Base-by-base conservation (phyloP, 2,888 invertebrate genomes). In the Acronicta alni region DNA sequence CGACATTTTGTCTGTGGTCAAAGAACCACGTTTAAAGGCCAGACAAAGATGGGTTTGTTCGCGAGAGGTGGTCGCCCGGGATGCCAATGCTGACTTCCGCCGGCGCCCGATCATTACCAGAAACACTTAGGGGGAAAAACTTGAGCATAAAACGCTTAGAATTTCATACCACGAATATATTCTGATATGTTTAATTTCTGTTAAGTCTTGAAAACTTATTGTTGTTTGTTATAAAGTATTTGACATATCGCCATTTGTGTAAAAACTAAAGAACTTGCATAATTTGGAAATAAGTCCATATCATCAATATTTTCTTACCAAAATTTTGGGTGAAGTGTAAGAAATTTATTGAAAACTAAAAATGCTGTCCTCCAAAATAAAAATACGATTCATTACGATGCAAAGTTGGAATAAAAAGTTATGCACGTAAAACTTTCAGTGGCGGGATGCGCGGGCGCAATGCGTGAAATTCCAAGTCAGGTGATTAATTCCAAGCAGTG, bases 41-140 rank as follows among this genome's bases (percentile, higher is more conserved):
- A 75, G 78, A 89, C 89, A 88, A 84, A 72, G 82, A 81, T 72
- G 74, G 76, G 75, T 75, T 79, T 89, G 86, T 89, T 79, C 79
- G 71, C 51, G 60, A 61, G 82, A 88, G 90, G 88, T 88, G 86
- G 88, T 84, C 88, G 88, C 83, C 85, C 87, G 82, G 85, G 79
- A 83, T 80, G 84, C 82, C 86, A 83, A 87, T 88, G 83, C 73
- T 70, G 67, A 83, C 89, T 89, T 93, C 93, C 93, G 92, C 89
- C 93, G 93, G 92, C 92, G 91, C 84, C 89, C 87, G 81, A 81
- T 83, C 87, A 88, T 86, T 88, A 86, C 88, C 87, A 90, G 86
- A 85, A 87, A 87, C 89, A 87, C 85, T 90, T 86, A 88, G 77
- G 67, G 74, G 80, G 78, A 80, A 85, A 66, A 77, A 74, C 67